Evolutionary conservation across 1,140 invertebrate species (phyloP).

Genomic region (Spodoptera frugiperda): DNA sequence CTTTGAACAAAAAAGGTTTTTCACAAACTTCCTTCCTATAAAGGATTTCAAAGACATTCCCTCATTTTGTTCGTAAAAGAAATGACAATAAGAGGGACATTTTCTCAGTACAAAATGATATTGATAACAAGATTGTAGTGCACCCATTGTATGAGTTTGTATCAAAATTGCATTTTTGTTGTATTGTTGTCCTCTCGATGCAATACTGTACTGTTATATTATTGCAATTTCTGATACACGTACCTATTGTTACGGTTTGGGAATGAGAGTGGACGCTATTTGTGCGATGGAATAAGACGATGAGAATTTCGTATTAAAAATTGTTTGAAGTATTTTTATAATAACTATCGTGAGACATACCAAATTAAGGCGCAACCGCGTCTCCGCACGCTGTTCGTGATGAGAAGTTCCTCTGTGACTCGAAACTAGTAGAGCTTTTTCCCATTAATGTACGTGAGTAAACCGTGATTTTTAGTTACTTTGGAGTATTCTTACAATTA

Average conservation of each 20-base stretch:
- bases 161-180: conserved; percentile 44
- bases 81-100: conserved; percentile 9
- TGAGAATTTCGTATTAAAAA: neutral
- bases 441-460: too few relatives aligned
- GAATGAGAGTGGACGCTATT: neutral
- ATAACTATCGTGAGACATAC: too few relatives aligned
- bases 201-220: neutral
- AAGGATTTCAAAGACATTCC: conserved; percentile 33
- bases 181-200: conserved; percentile 15
- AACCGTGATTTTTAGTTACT: too few relatives aligned
- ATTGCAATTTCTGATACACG: conserved; percentile 21
- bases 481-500: too few relatives aligned
- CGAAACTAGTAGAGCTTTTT: too few relatives aligned
- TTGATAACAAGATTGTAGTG: conserved; percentile 37
- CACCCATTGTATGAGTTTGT: conserved; percentile 36
- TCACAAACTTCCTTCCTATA: conserved; percentile 8
- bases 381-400: too few relatives aligned
- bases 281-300: neutral
- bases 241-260: conserved; percentile 19
- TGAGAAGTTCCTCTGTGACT: too few relatives aligned
- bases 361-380: too few relatives aligned
- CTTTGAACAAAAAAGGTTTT: conserved; percentile 48
- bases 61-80: conserved; percentile 11
- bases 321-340: too few relatives aligned
- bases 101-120: conserved; percentile 25